A percentile compares a stretch with the other conserved stretches of the same genome.
Conservation (phyloP, 2,797 vertebrate genomes). For the Lithobates sylvaticus region DNA sequence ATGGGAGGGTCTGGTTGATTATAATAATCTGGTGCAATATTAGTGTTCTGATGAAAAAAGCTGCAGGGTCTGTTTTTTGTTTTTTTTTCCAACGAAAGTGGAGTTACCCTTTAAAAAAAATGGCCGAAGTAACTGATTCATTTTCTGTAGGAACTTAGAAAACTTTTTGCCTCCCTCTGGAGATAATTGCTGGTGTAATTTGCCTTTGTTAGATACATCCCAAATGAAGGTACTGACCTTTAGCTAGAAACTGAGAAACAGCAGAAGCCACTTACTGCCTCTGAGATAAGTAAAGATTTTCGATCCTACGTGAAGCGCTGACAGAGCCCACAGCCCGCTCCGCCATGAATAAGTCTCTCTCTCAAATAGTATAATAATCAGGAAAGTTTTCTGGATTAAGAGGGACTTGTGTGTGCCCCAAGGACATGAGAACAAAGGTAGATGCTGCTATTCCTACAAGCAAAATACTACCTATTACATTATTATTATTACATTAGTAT, state of each 20-base stretch:
- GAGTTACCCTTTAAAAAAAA: neutral
- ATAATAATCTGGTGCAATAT: too few species aligned
- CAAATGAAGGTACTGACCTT: constrained; percentile 22
- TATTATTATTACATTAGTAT: too few species aligned
- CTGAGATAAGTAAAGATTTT: neutral
- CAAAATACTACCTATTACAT: too few species aligned
- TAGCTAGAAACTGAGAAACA: constrained; percentile 22
- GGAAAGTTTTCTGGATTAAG: too few species aligned
- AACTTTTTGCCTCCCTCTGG: neutral
- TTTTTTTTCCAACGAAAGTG: too few species aligned
- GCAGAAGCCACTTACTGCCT: constrained; percentile 12
- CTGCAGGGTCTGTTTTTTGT: too few species aligned
- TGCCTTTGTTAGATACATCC: constrained; percentile 22
- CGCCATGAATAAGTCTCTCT: too few species aligned
- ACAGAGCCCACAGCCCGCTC: neutral
- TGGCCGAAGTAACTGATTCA: neutral
- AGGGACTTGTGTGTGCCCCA: too few species aligned
- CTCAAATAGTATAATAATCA: neutral
- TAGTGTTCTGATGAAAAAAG: too few species aligned
- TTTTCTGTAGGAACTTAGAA: neutral
- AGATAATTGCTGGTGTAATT: constrained; percentile 33
- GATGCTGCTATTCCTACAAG: too few species aligned
- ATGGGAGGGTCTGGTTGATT: too few species aligned
- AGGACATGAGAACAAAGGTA: too few species aligned
- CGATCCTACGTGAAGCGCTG: neutral